These are phyloP conservation scores for Anas platyrhynchos DNA, from an alignment of 2,113 vertebrate species.

Conservation along the genomic window DNA sequence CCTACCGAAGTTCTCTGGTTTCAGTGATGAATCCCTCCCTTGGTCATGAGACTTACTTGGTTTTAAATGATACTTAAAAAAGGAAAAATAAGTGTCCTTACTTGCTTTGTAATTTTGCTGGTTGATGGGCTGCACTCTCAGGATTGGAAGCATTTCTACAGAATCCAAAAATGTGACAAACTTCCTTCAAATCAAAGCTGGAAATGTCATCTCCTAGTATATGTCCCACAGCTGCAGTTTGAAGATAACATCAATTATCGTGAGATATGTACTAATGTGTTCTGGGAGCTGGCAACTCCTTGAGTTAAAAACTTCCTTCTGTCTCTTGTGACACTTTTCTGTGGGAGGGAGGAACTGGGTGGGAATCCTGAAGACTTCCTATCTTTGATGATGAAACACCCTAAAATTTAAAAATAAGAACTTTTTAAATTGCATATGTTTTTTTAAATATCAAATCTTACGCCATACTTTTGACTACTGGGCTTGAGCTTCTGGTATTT, in stretches of 20 bases:
- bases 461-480: not conserved
- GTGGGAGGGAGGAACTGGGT: slow-evolving; percentile 18
- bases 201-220: not conserved
- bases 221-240: slow-evolving; percentile 4
- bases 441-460: not conserved
- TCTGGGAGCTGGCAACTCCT: slow-evolving; percentile 7
- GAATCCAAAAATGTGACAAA: not conserved
- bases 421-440: not conserved
- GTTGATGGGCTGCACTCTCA: not conserved
- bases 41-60: not conserved
- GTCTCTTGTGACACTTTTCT: not conserved
- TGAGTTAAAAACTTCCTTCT: not conserved
- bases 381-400: not conserved
- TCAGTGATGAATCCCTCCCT: not conserved
- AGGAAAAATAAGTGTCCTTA: not conserved
- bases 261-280: slow-evolving; percentile 14
- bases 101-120: not conserved
- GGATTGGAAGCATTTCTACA: not conserved
- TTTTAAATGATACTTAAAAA: not conserved
- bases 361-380: not conserved
- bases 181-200: slow-evolving; percentile 39
- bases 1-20: not conserved
- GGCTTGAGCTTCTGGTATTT: not conserved
- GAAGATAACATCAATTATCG: slow-evolving; percentile 44
- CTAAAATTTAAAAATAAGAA: not conserved